Evolutionary conservation across 53 echinoderm and acorn worm species (phyloP), one percentile per base, ranked within the genome.

Genomic region (Hippasteria phrygiana): DNA sequence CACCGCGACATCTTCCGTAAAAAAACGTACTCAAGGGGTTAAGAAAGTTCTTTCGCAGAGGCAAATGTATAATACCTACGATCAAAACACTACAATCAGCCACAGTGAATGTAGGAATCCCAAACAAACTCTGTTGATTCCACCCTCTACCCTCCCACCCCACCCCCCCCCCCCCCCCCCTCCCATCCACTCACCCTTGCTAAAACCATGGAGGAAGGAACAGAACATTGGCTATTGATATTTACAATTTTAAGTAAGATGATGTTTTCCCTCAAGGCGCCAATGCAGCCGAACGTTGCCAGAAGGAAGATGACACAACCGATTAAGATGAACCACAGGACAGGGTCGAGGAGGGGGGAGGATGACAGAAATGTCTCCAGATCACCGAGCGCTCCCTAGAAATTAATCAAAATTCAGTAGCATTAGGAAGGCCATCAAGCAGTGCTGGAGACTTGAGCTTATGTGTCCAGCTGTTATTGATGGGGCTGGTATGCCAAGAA

Each of bases 231-330:
- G 26, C 2, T 11, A 29, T 40, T 9, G 13, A 39, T 78, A 93
- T 87, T 96, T 70, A 96, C 97, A 51, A 90, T 86, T 92, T 91
- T 91, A 12, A 96, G 88, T 17, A 96, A 89, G 18, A 85, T 88
- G 34, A 96, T 94, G 54, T 96, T 96, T 84, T 96, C 97, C 55
- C 97, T 81, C 55, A 96, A 92, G 12, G 97, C 97, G 4, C 97
- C 97, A n/a, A 96, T 93, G 64, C 97, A 96, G 36, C 97, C 97
- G 38, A 95, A 91, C 11, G 95, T 93, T 0, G 93, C 97, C 41
- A 96, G 90, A 45, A 95, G 45, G 88, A 96, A 95, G 31, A 96
- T 95, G 55, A 96, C 78, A 4, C 75, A 90, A 1, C 97, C 97
- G 4, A 93, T 70, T 2, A 90, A 77, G 18, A 94, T 85, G 55